Evolutionary conservation across 2,888 invertebrate genomes (phyloP).

Genomic region (Caenorhabditis wallacei): DNA sequence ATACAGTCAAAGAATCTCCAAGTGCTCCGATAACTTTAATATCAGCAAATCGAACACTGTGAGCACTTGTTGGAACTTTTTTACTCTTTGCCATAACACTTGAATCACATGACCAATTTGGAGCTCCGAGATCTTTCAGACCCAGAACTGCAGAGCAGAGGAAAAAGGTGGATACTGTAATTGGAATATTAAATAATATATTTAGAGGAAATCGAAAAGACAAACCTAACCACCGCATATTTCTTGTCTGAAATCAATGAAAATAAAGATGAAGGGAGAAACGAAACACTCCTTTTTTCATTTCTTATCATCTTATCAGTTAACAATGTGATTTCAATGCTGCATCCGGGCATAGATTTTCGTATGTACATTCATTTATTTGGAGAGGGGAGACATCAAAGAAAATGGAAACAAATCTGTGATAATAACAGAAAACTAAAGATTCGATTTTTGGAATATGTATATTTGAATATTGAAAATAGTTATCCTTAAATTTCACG

Average conservation of each 20-base stretch:
- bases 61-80: constrained; percentile 84
- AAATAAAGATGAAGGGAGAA: neutral
- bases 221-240: constrained; percentile 39
- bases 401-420: neutral
- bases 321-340: constrained; percentile 31
- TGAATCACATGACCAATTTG: constrained; percentile 66
- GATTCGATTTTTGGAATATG: no score
- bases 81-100: constrained; percentile 69
- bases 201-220: neutral
- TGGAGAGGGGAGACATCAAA: neutral
- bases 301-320: constrained; percentile 31
- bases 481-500: neutral
- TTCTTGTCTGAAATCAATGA: constrained; percentile 21
- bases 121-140: constrained; percentile 66
- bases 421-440: neutral
- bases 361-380: constrained; percentile 52
- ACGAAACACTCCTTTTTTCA: constrained; percentile 1
- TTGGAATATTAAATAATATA: neutral
- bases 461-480: neutral
- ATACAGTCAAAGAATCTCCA: constrained; percentile 73
- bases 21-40: constrained; percentile 73
- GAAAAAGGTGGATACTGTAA: constrained; percentile 6
- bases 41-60: constrained; percentile 72
- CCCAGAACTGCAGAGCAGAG: constrained; percentile 20
- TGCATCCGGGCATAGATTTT: constrained; percentile 28